Percentiles rank a stretch among this genome's conserved stretches.
Evolutionary conservation across 2,113 vertebrate genomes (phyloP).

Genomic region (Thymallus thymallus): DNA sequence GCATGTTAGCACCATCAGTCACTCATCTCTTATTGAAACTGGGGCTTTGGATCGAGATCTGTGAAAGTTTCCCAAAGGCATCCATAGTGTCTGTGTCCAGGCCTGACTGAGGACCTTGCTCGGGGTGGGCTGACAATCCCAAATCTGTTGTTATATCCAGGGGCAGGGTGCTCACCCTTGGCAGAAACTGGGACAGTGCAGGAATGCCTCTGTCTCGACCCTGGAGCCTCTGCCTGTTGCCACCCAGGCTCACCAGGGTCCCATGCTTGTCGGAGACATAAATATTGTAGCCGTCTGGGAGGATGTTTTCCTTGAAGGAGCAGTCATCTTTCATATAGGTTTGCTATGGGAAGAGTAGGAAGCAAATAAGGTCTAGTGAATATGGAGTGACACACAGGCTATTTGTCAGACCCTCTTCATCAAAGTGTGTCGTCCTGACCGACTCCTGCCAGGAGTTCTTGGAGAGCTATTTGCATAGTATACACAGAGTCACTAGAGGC

Average conservation of each 20-base stretch:
- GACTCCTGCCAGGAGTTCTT: slow-evolving; percentile 52
- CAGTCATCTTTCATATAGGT: slow-evolving; percentile 83
- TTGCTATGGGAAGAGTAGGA: slow-evolving; percentile 57
- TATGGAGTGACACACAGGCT: not conserved
- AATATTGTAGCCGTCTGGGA: slow-evolving; percentile 83
- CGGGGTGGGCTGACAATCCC: slow-evolving; percentile 37
- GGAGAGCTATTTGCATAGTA: slow-evolving; percentile 61
- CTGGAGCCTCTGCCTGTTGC: slow-evolving; percentile 74
- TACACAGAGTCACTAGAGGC: slow-evolving; percentile 26
- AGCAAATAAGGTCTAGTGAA: not conserved
- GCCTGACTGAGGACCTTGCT: slow-evolving; percentile 9
- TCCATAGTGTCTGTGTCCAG: slow-evolving; percentile 79
- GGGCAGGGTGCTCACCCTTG: slow-evolving; percentile 76
- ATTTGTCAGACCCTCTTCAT: slow-evolving; percentile 11
- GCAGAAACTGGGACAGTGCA: slow-evolving; percentile 85
- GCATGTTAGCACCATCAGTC: not conserved
- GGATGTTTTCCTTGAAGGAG: slow-evolving; percentile 85
- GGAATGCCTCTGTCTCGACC: slow-evolving; percentile 69
- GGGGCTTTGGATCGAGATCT: slow-evolving; percentile 80
- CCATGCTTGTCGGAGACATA: slow-evolving; percentile 80
- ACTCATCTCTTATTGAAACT: slow-evolving; percentile 86
- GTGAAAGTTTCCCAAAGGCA: slow-evolving; percentile 79
- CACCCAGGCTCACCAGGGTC: slow-evolving; percentile 80
- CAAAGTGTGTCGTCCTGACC: slow-evolving; percentile 10
- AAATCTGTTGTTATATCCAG: slow-evolving; percentile 32